Conservation (phyloP, 1,140 invertebrate species). For the Maconellicoccus hirsutus region DNA sequence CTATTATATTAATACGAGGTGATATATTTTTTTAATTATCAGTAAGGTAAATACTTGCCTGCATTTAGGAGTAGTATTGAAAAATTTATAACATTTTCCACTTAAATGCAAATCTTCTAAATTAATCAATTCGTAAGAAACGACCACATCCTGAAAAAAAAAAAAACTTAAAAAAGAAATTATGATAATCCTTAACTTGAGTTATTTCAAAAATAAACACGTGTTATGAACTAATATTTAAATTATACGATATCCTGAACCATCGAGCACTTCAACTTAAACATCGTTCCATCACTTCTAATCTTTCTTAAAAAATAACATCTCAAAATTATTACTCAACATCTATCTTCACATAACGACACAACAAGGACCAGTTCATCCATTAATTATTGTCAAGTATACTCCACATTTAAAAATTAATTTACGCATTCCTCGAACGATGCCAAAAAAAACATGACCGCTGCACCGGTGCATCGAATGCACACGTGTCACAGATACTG, state of each 20-base stretch:
- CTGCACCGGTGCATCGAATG: neutral
- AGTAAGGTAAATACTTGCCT: no score
- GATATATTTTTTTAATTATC: neutral
- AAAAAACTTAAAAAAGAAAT: neutral
- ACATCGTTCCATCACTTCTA: no score
- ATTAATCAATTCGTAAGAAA: slow-evolving; percentile 4
- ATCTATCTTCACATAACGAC: no score
- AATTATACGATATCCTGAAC: no score
- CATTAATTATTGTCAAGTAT: no score
- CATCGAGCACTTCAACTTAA: no score
- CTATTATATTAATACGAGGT: neutral
- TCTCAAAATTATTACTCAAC: no score
- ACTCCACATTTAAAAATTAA: neutral
- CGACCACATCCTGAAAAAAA: slow-evolving; percentile 3
- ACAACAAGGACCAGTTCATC: no score
- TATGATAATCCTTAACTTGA: no score
- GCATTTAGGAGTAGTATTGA: neutral
- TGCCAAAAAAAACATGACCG: neutral
- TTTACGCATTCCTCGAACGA: neutral
- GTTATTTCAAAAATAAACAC: no score
- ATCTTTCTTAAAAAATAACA: no score
- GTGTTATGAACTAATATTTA: no score
- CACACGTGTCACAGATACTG: neutral
- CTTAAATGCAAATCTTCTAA: slow-evolving; percentile 11
- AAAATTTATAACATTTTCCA: neutral